Evolutionary conservation across 1,140 invertebrate genomes (phyloP), one percentile per base, ranked within the genome.

Genomic region (Drosophila rhopaloa): DNA sequence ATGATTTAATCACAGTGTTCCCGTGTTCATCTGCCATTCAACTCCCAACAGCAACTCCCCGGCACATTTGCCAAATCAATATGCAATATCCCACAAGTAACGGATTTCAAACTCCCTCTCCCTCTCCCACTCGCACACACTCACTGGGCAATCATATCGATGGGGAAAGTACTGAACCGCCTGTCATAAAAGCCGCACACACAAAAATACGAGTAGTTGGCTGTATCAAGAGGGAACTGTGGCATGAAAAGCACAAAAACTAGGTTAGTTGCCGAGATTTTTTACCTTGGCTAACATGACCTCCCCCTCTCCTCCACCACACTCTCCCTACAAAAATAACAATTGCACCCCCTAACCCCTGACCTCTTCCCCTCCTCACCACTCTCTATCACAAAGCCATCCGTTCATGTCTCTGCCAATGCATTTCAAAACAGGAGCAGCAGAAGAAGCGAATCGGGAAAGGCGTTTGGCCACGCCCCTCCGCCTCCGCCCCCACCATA

Each of bases 211-310:
- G 14, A 53, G 70, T 63, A 66, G 66, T 68, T 73, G 47, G 58
- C 43, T 60, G 55, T 51, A 79, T 73, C 47, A 44, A 56, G 54
- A 38, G 59, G 13, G 47, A 76, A 58, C 60, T 62, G 62, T 75
- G 60, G 53, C 81, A 84, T 84, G 66, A 80, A 86, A 83, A 79
- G 66, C 83, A 61, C 56, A 83, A 86, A 71, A 86, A 88, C 83
- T 86, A 65, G 83, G 83, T 86, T 86, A 88, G 83, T 75, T 89
- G 82, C 85, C 51, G 76, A 76, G 84, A 83, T 79, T 79, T 58
- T 72, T 48, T 66, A 72, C 68, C 68, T 38, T 48, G 29, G 29
- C 51, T 16, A 44, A 32, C 56, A 51, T 57, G 50, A 71, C 67
- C 66, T 40, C 24, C 11, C 32, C 13, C 9, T 7, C 13, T 0